Base-by-base conservation (phyloP, 2,113 vertebrate species). In the Carollia perspicillata region DNA sequence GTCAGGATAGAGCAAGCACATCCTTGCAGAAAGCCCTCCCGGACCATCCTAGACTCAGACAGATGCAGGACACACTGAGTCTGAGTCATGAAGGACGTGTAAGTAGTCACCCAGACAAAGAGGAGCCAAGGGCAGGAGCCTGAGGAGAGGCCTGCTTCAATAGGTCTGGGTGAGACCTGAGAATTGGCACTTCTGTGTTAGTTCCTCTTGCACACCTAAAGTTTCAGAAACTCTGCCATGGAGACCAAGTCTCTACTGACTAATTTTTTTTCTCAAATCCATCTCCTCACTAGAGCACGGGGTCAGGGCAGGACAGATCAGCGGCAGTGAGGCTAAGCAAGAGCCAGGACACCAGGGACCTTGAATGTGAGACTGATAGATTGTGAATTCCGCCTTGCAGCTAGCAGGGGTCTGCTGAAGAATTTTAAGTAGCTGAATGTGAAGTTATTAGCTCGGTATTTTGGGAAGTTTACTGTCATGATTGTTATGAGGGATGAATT, bases 351-450 rank as follows among this genome's bases (percentile, higher is more conserved):
- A 74, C 60, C 55, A 87, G 71, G 37, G 85, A 86, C 33, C 44
- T 65, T 94, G 85, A 94, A 5, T 79, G 51, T 75, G 28, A 89
- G 30, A 79, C 37, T 35, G 23, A 66, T 60, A 37, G 51, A 58
- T 11, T 89, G 79, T 60, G 63, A 84, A 84, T 95, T 42, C 51
- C 28, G 3, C 90, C 44, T 44, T 87, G 20, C 8, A 75, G 23
- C 37, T 71, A 58, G 71, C 40, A 16, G 35, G 40, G 23, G 51
- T 44, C 68, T 11, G 9, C 8, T 58, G n/a, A 69, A 71, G 63
- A 95, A 68, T 81, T 93, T 35, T 93, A 49, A 89, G 42, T 83
- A 74, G 40, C 68, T 71, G 37, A 92, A 83, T 84, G 17, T 68
- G 10, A 95, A 85, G 37, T 60, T 83, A 65, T 60, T 55, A 83